Base-by-base conservation (phyloP, 2,888 invertebrate species). In the Steromphala cineraria region DNA sequence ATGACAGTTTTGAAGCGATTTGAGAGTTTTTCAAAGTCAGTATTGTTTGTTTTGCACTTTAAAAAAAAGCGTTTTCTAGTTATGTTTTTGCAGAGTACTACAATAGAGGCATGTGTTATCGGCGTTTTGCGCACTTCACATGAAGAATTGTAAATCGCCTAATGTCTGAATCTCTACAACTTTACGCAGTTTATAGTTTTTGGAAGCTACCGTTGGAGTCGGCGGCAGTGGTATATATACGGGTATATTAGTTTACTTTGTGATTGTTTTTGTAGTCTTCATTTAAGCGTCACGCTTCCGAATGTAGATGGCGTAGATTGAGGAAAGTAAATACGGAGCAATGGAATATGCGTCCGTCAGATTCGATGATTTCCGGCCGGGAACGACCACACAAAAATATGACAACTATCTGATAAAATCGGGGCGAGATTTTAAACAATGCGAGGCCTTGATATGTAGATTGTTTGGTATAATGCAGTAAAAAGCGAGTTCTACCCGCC, bases 321-420 rank as follows among this genome's bases (percentile, higher is more conserved):
- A 36, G 40, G 36, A n/a, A 71, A 31, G 71, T 71, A 71, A 71
- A 71, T 71, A 71, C 40, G 71, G 17, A 36, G 19, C 71, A 15
- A 71, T 71, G 28, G 71, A 71, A 71, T 36, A 71, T 36, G 3
- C 46, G 31, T 71, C 36, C 71, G 36, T 71, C 71, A 71, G 71
- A 36, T 71, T 40, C 36, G 36, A 71, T 71, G 28, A 36, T 40
- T 71, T 71, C 71, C 71, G 71, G 71, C 71, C 28, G 15, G 40
- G 36, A 40, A 36, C 10, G 71, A 71, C 71, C 71, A 71, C 71
- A 71, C 71, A 71, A 71, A 71, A 71, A 71, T 71, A 71, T 71
- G 71, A 71, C 71, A 71, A 71, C 71, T 71, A 36, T 71, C 36
- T 40, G 71, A 71, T 71, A 71, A 71, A 71, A 71, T 71, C 71